Percentiles rank a stretch among this genome's conserved stretches.
Evolutionary conservation across 2,797 vertebrate genomes (phyloP).

Genomic region (Cyclura pinguis): DNA sequence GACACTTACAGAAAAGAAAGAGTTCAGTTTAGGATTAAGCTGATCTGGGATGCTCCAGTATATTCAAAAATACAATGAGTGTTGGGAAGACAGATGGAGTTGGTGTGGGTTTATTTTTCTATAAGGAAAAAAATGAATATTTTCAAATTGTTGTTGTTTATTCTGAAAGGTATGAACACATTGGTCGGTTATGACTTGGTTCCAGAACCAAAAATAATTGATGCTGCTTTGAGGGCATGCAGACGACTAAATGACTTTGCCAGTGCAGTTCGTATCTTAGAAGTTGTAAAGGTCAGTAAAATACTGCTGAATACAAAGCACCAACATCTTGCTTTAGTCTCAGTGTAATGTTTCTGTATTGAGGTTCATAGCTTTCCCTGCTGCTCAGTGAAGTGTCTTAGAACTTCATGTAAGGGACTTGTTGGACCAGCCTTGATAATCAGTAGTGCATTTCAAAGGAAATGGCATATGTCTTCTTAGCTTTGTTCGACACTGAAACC

Average conservation of each 20-base stretch:
- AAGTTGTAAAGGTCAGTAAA: conserved; percentile 91
- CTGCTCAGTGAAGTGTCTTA: background rate
- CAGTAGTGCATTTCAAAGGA: background rate
- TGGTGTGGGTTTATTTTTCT: background rate
- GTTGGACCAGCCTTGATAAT: background rate
- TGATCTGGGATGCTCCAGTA: rapidly evolving
- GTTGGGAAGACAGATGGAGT: background rate
- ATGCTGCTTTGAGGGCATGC: conserved; percentile 93
- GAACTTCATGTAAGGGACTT: background rate
- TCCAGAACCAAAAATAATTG: conserved; percentile 96
- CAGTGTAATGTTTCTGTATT: background rate
- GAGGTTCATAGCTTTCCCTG: background rate
- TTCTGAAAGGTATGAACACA: conserved; percentile 91
- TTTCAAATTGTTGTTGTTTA: background rate
- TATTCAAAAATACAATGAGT: background rate
- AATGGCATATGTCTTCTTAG: background rate
- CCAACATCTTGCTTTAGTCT: background rate
- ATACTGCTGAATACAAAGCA: background rate
- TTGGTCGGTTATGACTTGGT: conserved; percentile 94
- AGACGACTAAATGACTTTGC: conserved; percentile 93
- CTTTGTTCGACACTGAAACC: background rate
- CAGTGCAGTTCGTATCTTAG: conserved; percentile 93
- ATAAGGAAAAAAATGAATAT: too few species aligned
- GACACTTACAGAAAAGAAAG: background rate
- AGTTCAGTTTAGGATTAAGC: background rate